phyloP scores from a whole-genome alignment of 2,888 invertebrate species.

The Spodoptera exigua region DNA sequence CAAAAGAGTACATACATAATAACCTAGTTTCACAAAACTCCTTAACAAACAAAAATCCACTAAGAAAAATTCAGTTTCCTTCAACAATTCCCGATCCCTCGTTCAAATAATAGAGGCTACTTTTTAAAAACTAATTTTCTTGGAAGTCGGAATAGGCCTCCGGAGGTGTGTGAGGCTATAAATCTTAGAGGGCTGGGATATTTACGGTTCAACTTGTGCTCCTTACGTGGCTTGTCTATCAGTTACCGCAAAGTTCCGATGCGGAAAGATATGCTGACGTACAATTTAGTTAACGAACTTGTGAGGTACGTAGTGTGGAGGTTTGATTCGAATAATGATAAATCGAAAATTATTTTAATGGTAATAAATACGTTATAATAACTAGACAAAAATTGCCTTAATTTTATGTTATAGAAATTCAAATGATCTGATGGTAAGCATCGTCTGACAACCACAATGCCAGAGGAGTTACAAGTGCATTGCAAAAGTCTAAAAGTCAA shows the following conservation, averaged over 20 bases:
- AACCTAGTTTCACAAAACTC: too few species aligned
- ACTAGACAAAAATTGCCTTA: too few species aligned
- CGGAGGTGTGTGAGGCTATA: conserved; percentile 41
- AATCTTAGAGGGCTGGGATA: conserved; percentile 53
- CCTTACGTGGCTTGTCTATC: conserved; percentile 18
- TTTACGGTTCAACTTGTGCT: conserved; percentile 57
- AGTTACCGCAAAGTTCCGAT: conserved; percentile 14
- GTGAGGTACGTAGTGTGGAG: conserved; percentile 7
- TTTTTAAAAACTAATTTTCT: conserved; percentile 49
- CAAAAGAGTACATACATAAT: too few species aligned
- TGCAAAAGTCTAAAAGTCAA: too few species aligned
- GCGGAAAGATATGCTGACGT: conserved; percentile 7
- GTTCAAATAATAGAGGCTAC: conserved; percentile 27
- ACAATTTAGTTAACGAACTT: conserved; percentile 8
- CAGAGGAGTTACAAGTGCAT: too few species aligned
- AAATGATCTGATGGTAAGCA: too few species aligned
- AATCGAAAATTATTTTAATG: not conserved
- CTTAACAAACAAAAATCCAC: not conserved
- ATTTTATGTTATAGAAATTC: too few species aligned
- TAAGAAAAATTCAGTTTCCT: conserved; percentile 1
- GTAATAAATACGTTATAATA: too few species aligned
- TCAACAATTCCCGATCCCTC: conserved; percentile 28
- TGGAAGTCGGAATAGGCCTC: conserved; percentile 37
- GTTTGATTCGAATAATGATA: not conserved
- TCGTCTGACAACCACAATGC: too few species aligned